Percentiles rank a stretch among this genome's conserved stretches.
Evolutionary conservation across 2,888 invertebrate species (phyloP).

Genomic region (Philereme transversata): DNA sequence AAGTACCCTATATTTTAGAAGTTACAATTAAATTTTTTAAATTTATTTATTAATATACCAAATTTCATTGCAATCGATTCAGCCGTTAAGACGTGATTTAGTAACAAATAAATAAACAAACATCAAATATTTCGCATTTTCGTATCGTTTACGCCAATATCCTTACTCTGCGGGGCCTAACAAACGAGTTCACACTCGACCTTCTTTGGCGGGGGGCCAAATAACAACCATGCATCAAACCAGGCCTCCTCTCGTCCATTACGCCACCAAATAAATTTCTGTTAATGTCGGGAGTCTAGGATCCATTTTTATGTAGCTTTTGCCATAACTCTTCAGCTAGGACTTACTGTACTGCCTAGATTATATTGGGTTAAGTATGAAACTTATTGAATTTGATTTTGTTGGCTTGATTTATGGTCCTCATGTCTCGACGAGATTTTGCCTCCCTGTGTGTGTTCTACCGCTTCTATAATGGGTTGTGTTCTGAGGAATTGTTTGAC

Average conservation of each 20-base stretch:
- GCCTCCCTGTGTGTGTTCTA: no score
- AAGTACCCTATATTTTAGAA: no score
- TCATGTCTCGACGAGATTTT: no score
- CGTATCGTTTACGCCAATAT: neutral
- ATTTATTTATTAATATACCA: no score
- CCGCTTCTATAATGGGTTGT: no score
- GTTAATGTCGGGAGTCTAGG: constrained; percentile 16
- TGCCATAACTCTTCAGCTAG: constrained; percentile 14
- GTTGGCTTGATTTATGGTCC: no score
- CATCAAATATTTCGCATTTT: neutral
- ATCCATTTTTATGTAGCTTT: constrained; percentile 18
- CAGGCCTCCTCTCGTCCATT: constrained; percentile 23
- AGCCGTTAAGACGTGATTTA: no score
- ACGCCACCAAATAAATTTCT: constrained; percentile 15
- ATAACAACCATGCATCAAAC: constrained; percentile 25
- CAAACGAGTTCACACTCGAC: constrained; percentile 26
- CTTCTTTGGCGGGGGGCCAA: constrained; percentile 31
- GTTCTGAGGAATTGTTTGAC: no score
- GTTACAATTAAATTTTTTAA: no score
- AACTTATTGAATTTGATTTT: no score
- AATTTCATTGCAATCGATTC: no score
- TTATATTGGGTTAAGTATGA: neutral
- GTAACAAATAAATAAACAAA: neutral
- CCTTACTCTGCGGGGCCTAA: constrained; percentile 2
- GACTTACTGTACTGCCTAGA: neutral